A percentile compares a stretch with the other conserved stretches of the same genome.
These are phyloP conservation scores for Xiphorhynchus elegans DNA, from an alignment of 2,113 vertebrate genomes.

Conservation along the genomic window DNA sequence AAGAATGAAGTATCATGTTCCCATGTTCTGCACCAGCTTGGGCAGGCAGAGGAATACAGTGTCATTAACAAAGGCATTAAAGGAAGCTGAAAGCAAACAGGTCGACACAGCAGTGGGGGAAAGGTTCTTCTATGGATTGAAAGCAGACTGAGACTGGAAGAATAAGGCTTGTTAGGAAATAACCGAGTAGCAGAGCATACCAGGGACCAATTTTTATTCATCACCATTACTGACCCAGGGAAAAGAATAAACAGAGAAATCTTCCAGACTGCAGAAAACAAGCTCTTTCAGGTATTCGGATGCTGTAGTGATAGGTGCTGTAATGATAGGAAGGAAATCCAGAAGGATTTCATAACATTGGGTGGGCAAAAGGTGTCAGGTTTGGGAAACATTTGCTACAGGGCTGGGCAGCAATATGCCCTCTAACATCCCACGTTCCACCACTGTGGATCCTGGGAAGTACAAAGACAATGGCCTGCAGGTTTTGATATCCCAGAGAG, in stretches of 20 bases:
- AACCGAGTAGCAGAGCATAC: not conserved
- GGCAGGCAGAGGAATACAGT: not conserved
- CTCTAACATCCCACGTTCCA: not conserved
- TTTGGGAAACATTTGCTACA: not conserved
- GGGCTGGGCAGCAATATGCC: not conserved
- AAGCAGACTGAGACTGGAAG: not conserved
- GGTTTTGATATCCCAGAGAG: not conserved
- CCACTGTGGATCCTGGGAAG: not conserved
- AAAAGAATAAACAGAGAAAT: not conserved
- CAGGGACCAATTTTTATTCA: not conserved
- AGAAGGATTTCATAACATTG: not conserved
- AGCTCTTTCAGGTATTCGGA: not conserved
- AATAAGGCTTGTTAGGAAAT: not conserved
- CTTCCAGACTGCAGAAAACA: not conserved
- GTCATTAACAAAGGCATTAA: fast-evolving
- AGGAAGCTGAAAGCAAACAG: not conserved
- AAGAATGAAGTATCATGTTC: not conserved
- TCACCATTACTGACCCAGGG: not conserved
- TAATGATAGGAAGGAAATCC: not conserved
- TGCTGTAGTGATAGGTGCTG: not conserved
- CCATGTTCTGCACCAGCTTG: not conserved
- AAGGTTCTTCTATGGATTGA: not conserved
- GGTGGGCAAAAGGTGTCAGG: not conserved
- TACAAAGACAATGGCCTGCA: not conserved
- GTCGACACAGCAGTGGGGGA: not conserved